Percentiles rank a stretch among this genome's conserved stretches.
Conservation (phyloP, 2,888 invertebrate genomes). For the Tanypteryx hageni region DNA sequence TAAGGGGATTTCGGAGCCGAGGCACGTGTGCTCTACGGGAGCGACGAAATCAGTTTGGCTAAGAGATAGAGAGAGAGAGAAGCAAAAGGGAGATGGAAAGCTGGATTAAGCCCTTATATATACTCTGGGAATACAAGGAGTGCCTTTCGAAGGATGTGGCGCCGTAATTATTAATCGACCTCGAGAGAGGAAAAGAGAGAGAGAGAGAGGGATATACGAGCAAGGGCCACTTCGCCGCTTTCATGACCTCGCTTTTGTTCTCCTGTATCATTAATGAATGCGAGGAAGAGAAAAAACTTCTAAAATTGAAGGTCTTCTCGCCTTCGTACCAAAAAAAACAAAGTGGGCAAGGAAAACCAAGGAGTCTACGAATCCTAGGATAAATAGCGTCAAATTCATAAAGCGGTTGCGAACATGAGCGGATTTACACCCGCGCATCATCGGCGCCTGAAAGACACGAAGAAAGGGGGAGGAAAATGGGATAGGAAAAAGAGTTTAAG, state of each 20-base stretch:
- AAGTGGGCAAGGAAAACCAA: too few species aligned
- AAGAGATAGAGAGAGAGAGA: not conserved
- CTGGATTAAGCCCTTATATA: not conserved
- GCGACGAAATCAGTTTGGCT: not conserved
- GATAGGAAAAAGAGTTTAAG: too few species aligned
- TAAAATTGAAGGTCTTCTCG: not conserved
- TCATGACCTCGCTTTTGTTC: not conserved
- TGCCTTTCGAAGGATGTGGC: not conserved
- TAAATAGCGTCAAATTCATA: too few species aligned
- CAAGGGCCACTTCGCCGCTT: not conserved
- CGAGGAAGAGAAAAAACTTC: not conserved
- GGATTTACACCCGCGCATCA: too few species aligned
- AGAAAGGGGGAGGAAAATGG: too few species aligned
- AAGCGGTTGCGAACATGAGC: too few species aligned
- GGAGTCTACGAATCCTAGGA: too few species aligned
- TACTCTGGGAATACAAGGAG: not conserved
- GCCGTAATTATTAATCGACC: slow-evolving; percentile 19
- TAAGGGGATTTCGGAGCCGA: not conserved
- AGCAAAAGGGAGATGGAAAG: not conserved
- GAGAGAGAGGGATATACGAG: too few species aligned
- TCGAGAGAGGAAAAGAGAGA: not conserved
- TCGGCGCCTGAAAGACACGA: too few species aligned
- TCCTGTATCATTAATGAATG: not conserved
- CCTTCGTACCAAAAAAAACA: too few species aligned
- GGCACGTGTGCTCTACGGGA: not conserved